A percentile compares a stretch with the other conserved stretches of the same genome.
phyloP scores from a whole-genome alignment of 2,113 vertebrate genomes.

The Pelmatolapia mariae region DNA sequence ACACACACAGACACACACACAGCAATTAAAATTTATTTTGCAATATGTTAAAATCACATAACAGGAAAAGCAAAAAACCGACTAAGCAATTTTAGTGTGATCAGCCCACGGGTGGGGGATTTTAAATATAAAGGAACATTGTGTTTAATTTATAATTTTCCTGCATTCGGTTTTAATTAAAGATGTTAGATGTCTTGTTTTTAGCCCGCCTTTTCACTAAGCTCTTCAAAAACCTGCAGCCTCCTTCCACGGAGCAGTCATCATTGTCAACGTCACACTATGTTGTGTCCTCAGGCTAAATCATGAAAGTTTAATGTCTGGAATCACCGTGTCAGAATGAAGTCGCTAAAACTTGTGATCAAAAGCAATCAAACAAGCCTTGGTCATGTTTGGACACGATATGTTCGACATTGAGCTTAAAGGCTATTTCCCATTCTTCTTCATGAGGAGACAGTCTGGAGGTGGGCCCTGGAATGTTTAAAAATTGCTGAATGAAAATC shows the following conservation, averaged over 20 bases:
- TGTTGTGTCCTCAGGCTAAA: not conserved
- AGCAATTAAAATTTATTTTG: slow-evolving; percentile 8
- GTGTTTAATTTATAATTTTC: not conserved
- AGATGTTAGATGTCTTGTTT: not conserved
- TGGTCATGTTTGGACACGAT: not conserved
- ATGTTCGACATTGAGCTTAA: not conserved
- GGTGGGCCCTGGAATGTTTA: slow-evolving; percentile 18
- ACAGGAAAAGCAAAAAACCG: not conserved
- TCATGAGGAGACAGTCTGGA: not conserved
- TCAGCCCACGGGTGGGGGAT: not conserved
- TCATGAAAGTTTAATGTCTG: not conserved
- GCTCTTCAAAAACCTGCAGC: not conserved
- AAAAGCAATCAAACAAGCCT: not conserved
- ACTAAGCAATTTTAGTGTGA: not conserved
- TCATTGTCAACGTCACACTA: not conserved
- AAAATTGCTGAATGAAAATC: slow-evolving; percentile 14
- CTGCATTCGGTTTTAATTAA: not conserved
- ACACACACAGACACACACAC: not conserved
- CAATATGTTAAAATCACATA: not conserved
- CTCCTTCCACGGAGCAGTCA: not conserved
- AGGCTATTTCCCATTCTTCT: not conserved
- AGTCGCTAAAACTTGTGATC: not conserved
- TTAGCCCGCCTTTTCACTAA: not conserved
- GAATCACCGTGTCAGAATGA: not conserved
- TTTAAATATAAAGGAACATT: not conserved